A percentile compares a stretch with the other conserved stretches of the same genome.
These are phyloP conservation scores for Hephaestus fuliginosus DNA, from an alignment of 2,797 vertebrate genomes.

Conservation along the genomic window DNA sequence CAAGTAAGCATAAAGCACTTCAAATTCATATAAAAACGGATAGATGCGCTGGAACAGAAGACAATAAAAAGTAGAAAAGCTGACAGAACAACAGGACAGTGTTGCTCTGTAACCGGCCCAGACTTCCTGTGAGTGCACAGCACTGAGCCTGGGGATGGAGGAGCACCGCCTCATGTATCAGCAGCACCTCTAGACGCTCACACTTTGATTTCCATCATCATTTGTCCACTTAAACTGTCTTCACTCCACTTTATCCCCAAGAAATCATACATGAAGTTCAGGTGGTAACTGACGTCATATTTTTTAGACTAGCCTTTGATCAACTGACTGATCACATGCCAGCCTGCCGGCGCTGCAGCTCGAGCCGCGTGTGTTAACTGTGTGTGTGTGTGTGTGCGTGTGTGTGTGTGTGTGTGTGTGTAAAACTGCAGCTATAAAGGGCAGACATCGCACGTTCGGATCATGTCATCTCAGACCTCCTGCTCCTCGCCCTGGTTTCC, in stretches of 20 bases:
- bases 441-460: background rate
- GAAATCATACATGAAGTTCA: background rate
- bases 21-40: background rate
- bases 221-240: background rate
- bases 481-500: background rate
- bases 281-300: background rate
- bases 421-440: background rate
- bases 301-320: background rate
- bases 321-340: background rate
- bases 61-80: background rate
- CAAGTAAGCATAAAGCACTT: background rate
- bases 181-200: too few relatives aligned
- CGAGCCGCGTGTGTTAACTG: background rate
- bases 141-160: background rate
- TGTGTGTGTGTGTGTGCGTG: background rate
- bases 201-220: background rate
- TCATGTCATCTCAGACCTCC: background rate
- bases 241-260: background rate
- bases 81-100: background rate
- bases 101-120: background rate
- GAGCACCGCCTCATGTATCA: background rate
- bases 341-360: background rate
- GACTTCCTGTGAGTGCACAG: background rate
- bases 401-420: background rate
- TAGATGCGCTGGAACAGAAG: background rate